phyloP scores from a whole-genome alignment of 2,797 vertebrate species.

The Sarcophilus harrisii region DNA sequence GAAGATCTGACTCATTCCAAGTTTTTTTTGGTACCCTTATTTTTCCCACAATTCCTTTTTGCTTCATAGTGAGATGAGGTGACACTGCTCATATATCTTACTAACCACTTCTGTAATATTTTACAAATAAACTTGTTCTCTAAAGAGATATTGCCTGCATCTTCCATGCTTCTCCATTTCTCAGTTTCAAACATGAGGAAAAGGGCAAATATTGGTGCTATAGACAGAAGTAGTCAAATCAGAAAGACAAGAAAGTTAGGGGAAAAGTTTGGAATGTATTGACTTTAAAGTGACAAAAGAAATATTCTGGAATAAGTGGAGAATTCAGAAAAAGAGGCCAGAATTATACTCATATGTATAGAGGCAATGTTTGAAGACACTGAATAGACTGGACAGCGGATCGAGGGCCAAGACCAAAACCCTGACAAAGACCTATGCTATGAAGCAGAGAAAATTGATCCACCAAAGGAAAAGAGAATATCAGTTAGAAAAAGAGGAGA shows the following conservation, averaged over 20 bases:
- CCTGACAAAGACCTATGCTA: background rate
- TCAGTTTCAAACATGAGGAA: background rate
- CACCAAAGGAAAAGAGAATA: background rate
- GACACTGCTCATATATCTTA: background rate
- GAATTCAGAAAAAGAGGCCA: background rate
- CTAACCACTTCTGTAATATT: background rate
- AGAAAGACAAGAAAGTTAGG: background rate
- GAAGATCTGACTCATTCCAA: background rate
- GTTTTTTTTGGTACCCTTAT: background rate
- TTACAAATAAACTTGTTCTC: background rate
- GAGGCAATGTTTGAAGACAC: background rate
- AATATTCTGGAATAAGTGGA: background rate
- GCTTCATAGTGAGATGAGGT: background rate
- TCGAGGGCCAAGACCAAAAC: background rate
- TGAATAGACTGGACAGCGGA: background rate
- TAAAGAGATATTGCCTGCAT: background rate
- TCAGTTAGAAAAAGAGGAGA: background rate
- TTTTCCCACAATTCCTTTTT: background rate
- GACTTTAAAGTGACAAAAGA: background rate
- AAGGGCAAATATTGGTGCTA: background rate
- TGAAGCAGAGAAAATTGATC: background rate
- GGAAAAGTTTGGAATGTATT: background rate
- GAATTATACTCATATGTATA: background rate
- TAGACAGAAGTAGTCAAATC: background rate
- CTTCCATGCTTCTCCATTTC: background rate